phyloP scores from a whole-genome alignment of 2,113 vertebrate genomes.

The Axis porcinus region DNA sequence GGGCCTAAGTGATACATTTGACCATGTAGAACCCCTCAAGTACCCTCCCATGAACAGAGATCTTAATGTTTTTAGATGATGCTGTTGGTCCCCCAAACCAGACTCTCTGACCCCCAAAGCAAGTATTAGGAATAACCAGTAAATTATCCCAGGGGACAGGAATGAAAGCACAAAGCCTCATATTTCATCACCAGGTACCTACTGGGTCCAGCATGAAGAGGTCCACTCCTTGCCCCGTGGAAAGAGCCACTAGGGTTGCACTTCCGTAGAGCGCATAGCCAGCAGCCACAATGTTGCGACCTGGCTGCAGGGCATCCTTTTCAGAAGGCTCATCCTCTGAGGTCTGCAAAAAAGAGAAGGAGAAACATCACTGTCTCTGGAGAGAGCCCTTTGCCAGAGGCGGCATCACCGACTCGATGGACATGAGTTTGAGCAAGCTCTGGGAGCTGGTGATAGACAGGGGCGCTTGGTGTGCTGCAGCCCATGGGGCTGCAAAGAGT shows the following conservation, averaged over 20 bases:
- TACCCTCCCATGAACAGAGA: not conserved
- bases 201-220: conserved; percentile 98
- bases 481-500: not conserved
- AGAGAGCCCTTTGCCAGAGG: not conserved
- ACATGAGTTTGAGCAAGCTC: not conserved
- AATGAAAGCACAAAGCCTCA: not conserved
- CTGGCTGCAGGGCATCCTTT: conserved; percentile 90
- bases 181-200: conserved; percentile 36
- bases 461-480: not conserved
- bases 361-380: not conserved
- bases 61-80: not conserved
- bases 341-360: conserved; percentile 72
- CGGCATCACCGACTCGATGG: not conserved
- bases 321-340: conserved; percentile 86
- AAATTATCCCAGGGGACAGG: not conserved
- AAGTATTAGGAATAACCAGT: not conserved
- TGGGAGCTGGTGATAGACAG: not conserved
- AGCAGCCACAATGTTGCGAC: conserved; percentile 91
- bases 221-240: conserved; percentile 92
- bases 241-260: conserved; percentile 93
- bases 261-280: conserved; percentile 97
- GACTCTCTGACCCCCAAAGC: not conserved
- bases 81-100: not conserved
- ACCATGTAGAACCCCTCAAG: not conserved
- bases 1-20: not conserved